These are phyloP conservation scores for Anneissia japonica DNA, from an alignment of 35 echinoderm and acorn worm genomes.

Conservation along the genomic window DNA sequence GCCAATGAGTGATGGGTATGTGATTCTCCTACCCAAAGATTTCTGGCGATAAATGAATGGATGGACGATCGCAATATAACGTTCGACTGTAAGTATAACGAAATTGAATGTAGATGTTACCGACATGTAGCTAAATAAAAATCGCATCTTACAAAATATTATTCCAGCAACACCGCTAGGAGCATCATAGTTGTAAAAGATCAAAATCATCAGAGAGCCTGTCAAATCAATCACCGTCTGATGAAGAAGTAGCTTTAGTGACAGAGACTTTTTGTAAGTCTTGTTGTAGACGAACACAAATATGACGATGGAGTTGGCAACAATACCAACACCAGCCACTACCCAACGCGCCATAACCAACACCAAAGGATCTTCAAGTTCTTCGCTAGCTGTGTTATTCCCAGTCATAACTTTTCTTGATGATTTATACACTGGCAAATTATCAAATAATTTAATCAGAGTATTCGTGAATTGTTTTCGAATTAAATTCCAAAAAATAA, in stretches of 20 bases:
- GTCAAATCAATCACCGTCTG: neutral
- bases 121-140: neutral
- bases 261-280: neutral
- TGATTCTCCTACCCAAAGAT: neutral
- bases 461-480: too few relatives aligned
- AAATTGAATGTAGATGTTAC: neutral
- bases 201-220: neutral
- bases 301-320: neutral
- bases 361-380: neutral
- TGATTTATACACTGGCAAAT: too few relatives aligned
- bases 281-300: neutral
- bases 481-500: too few relatives aligned
- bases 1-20: neutral
- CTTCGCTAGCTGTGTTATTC: too few relatives aligned
- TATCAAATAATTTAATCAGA: too few relatives aligned
- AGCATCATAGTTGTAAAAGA: neutral
- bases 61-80: neutral
- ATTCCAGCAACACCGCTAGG: neutral
- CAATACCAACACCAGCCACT: neutral
- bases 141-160: neutral
- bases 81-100: neutral
- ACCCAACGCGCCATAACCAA: neutral
- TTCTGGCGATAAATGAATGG: neutral
- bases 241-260: neutral
- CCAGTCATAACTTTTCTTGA: too few relatives aligned